These are phyloP conservation scores for Galaxea fascicularis DNA, from an alignment of 92 coral and sea anemone genomes.

Conservation along the genomic window DNA sequence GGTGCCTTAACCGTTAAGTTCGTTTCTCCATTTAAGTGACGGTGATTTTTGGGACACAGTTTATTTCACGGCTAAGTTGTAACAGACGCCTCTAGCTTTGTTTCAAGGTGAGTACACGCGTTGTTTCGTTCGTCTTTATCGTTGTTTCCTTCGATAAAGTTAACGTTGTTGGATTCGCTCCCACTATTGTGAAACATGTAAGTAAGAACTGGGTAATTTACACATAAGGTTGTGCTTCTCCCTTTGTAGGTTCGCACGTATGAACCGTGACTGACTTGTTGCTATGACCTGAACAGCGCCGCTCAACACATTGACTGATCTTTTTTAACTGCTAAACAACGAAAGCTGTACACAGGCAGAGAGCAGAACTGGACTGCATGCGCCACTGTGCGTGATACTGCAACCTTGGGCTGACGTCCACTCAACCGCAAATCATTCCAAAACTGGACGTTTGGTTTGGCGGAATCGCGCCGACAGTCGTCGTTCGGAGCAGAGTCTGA, in stretches of 20 bases:
- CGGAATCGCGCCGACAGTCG: constrained; percentile 1
- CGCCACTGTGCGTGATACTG: constrained; percentile 23
- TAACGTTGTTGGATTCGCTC: not conserved
- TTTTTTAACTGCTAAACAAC: not conserved
- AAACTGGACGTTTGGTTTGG: constrained; percentile 3
- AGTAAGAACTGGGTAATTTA: constrained; percentile 8
- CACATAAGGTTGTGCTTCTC: not conserved
- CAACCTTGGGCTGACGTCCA: constrained; percentile 7
- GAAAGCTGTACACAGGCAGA: not conserved
- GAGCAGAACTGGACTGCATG: constrained; percentile 4
- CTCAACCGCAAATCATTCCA: constrained; percentile 1
- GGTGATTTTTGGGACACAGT: not conserved
- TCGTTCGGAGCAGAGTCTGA: constrained; percentile 13
- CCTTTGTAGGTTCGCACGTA: not conserved
- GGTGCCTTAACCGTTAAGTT: not conserved
- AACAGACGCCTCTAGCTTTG: not conserved
- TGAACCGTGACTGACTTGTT: not conserved
- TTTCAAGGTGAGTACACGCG: constrained; percentile 47
- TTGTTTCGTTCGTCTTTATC: constrained; percentile 1
- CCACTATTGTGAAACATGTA: constrained; percentile 47
- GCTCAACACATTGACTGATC: not conserved
- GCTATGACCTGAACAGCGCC: constrained; percentile 12
- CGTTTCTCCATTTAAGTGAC: not conserved
- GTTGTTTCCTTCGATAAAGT: not conserved
- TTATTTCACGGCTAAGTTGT: constrained; percentile 8